phyloP scores from a whole-genome alignment of 2,113 vertebrate species.

The Carlito syrichta region DNA sequence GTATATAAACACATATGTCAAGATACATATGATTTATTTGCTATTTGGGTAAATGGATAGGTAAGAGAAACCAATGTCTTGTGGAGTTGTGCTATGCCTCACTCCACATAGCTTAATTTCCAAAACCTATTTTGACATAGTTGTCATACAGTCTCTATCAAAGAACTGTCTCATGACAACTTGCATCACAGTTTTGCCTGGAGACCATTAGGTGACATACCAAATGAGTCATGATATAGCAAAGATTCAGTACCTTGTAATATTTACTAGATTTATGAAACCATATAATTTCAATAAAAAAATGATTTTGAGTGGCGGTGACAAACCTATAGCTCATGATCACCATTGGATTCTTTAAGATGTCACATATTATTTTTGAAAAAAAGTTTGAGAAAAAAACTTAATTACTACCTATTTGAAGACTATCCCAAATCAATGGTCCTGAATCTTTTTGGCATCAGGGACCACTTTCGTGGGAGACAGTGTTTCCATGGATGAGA shows the following conservation, averaged over 20 bases:
- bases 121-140: neutral
- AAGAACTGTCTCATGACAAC: neutral
- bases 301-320: neutral
- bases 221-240: neutral
- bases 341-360: neutral
- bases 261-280: neutral
- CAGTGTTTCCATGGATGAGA: no score
- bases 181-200: neutral
- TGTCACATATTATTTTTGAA: neutral
- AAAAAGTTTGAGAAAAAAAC: neutral
- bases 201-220: neutral
- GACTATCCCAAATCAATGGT: no score
- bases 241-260: neutral
- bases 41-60: neutral
- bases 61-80: neutral
- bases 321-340: neutral
- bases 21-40: no score
- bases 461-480: no score
- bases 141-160: neutral
- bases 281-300: neutral
- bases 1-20: neutral
- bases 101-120: neutral
- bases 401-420: neutral
- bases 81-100: neutral
- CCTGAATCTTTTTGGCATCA: no score